Evolutionary conservation across 2,888 invertebrate species (phyloP), one percentile per base, ranked within the genome.

Genomic region (Periphyllus acericola): DNA sequence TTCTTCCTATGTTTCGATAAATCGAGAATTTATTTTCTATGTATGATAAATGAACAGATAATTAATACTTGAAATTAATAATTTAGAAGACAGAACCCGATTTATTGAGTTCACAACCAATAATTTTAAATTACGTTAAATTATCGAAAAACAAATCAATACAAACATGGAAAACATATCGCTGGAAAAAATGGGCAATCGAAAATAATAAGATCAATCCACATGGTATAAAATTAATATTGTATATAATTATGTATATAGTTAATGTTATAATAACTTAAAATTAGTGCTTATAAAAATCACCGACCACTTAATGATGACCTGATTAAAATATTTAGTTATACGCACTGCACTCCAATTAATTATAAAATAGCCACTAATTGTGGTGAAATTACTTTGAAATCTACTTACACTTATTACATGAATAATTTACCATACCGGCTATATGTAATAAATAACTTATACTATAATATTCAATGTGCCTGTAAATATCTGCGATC

Each of bases 181-280:
- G 87, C 21, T 87, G 87, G 87, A 32, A 32, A 0, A 40, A 87
- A 74, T 87, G 87, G 87, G 87, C 87, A 29, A 17, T 75, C 21
- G 74, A 81, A 25, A 87, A 87, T 46, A 46, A 87, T 72, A 29
- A 74, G 25, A 81, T 80, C 36, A 72, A 46, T 75, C 60, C 21
- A 46, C 87, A 87, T 19, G 87, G 87, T 87, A 34, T 32, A 9
- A 19, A 78, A 78, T 55, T 32, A 29, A 76, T 29, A 25, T 11
- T 14, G 60, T 40, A 52, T 14, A 52, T 2, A 14, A 46, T 46
- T 46, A 46, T 46, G 36, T 36, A 3, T 29, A 75, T 46, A 6
- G 0, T 11, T 29, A 2, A 34, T 34, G 19, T 72, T 68, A 17
- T 71, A 32, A 71, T 71, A 29, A 32, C 29, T 29, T 29, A 29